These are phyloP conservation scores for Apamea anceps DNA, from an alignment of 2,888 invertebrate genomes.

Conservation along the genomic window DNA sequence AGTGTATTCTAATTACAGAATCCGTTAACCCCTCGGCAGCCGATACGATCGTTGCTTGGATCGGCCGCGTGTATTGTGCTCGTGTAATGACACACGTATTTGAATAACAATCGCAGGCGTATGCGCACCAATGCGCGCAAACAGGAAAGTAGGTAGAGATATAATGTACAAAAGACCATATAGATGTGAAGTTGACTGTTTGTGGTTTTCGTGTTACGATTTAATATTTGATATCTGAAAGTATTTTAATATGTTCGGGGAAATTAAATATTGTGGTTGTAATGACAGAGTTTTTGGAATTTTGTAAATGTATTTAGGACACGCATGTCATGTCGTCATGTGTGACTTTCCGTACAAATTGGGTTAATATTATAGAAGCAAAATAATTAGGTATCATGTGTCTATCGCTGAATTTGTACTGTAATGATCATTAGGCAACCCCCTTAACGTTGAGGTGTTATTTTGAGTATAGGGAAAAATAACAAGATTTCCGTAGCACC, in stretches of 20 bases:
- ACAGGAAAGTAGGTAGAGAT: slow-evolving; percentile 55
- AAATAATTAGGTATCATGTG: background rate
- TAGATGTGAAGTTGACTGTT: background rate
- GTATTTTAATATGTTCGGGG: slow-evolving; percentile 1
- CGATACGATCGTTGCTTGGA: slow-evolving; percentile 42
- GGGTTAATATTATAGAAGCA: background rate
- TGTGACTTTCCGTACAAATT: background rate
- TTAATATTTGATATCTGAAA: slow-evolving; percentile 11
- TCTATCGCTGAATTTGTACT: background rate
- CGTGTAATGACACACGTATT: slow-evolving; percentile 59
- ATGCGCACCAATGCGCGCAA: slow-evolving; percentile 50
- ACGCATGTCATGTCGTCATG: background rate
- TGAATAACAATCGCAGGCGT: slow-evolving; percentile 65
- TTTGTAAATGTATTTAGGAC: background rate
- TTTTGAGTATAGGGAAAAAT: background rate
- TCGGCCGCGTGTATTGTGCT: slow-evolving; percentile 41
- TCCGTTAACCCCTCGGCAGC: slow-evolving; percentile 21
- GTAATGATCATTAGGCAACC: background rate
- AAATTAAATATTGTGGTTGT: background rate
- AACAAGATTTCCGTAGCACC: background rate
- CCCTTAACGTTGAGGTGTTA: background rate
- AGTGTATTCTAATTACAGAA: slow-evolving; percentile 31
- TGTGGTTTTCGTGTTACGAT: slow-evolving; percentile 2
- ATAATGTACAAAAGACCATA: slow-evolving; percentile 19
- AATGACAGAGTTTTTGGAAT: background rate